Base-by-base conservation (phyloP, 1,140 invertebrate species). In the Liolophura sinensis region DNA sequence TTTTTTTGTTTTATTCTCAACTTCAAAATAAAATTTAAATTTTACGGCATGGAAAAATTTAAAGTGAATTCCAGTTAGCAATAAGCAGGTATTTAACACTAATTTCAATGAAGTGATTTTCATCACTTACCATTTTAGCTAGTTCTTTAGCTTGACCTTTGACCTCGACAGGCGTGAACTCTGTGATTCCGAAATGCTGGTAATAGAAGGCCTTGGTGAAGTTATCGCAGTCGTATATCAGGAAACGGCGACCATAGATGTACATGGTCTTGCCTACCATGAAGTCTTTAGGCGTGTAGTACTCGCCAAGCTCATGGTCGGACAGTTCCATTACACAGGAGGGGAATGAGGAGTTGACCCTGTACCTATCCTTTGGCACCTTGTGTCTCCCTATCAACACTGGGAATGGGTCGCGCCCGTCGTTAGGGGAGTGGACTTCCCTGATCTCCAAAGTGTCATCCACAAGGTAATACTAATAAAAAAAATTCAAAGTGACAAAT, bases 201-300 rank as follows among this genome's bases (percentile, higher is more conserved):
- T 90, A 88, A 81, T 95, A 97, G 79, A 92, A 95, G 65, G 88
- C 89, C 76, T 92, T 88, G 0, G 93, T 95, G 76, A 92, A 93
- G 12, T 86, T 73, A 76, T 94, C 93, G 74, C 92, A 93, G 77
- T 94, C 91, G 68, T 89, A 91, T 4, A 96, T 81, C 0, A 93
- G 83, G 80, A 95, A 92, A 47, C 88, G 85, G 56, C 94, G 86
- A 0, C 92, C 92, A 50, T 93, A 95, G 20, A 94, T 89, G 69
- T 91, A 90, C 0, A 97, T 80, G 0, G 90, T 87, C 0, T 90
- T 89, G 0, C 94, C 94, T 71, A 97, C 88, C 67, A 86, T 86
- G 52, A 96, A 89, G 85, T 96, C 92, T 76, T 85, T 86, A 1
- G 92, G 90, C 52, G 88, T 85, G 76, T 92, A 93, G 78, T 90